Percentiles rank a stretch among this genome's conserved stretches.
These are phyloP conservation scores for Agrochola macilenta DNA, from an alignment of 2,888 invertebrate genomes.

Conservation along the genomic window DNA sequence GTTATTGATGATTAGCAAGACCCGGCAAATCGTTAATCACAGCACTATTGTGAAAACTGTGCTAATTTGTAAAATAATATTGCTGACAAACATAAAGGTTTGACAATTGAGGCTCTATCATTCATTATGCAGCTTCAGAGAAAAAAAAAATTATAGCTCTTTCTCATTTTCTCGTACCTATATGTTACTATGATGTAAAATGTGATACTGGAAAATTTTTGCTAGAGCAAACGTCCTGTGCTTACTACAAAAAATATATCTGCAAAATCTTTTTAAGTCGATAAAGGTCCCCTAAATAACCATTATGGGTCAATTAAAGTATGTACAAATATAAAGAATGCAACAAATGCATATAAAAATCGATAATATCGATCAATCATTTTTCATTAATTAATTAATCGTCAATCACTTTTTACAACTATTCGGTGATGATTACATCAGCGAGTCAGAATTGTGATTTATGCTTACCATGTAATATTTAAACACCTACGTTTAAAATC, in stretches of 20 bases:
- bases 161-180: background rate
- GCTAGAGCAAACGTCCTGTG: too few relatives aligned
- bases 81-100: background rate
- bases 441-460: slow-evolving; percentile 14
- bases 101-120: background rate
- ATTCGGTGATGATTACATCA: background rate
- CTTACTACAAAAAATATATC: background rate
- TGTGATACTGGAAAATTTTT: background rate
- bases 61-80: background rate
- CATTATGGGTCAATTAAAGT: background rate
- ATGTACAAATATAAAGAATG: background rate
- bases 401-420: background rate
- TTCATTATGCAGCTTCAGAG: background rate
- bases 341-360: background rate
- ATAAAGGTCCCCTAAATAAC: background rate
- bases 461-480: background rate
- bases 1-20: background rate
- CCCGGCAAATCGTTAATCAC: background rate
- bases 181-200: background rate
- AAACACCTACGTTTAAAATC: background rate
- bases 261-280: background rate
- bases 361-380: background rate
- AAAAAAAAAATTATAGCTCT: background rate
- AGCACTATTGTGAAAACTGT: background rate
- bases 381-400: too few relatives aligned